Conservation (phyloP, 2,888 invertebrate species). For the Cheilosia urbana region DNA sequence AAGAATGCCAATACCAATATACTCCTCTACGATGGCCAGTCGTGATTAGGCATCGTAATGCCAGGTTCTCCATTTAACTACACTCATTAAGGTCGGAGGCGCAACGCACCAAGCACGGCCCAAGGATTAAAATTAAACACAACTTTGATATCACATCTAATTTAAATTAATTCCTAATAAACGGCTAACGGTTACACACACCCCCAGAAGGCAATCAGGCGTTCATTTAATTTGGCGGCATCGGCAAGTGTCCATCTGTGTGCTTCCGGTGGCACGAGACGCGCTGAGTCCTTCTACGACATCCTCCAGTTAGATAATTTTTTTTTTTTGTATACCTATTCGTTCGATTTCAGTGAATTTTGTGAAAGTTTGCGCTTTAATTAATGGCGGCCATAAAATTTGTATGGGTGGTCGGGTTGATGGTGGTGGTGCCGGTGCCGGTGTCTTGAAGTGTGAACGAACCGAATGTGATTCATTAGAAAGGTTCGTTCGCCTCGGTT, state of each 20-base stretch:
- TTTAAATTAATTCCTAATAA: slow-evolving; percentile 75
- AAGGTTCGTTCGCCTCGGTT: slow-evolving; percentile 37
- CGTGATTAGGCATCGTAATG: slow-evolving; percentile 62
- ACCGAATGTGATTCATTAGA: slow-evolving; percentile 72
- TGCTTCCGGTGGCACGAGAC: slow-evolving; percentile 30
- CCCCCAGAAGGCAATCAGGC: slow-evolving; percentile 66
- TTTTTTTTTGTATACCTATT: not conserved
- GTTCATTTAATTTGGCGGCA: slow-evolving; percentile 66
- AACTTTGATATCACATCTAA: slow-evolving; percentile 75
- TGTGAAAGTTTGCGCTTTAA: slow-evolving; percentile 64
- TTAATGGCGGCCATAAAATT: slow-evolving; percentile 70
- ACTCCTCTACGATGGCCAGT: not conserved
- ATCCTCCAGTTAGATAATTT: not conserved
- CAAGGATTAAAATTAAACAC: slow-evolving; percentile 74
- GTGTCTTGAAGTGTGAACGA: slow-evolving; percentile 58
- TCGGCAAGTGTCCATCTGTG: slow-evolving; percentile 63
- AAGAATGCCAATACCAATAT: not conserved
- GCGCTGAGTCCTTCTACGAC: slow-evolving; percentile 6
- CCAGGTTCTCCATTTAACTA: slow-evolving; percentile 71
- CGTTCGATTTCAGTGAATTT: slow-evolving; percentile 59
- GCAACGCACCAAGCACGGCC: slow-evolving; percentile 59
- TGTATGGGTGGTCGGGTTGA: slow-evolving; percentile 15
- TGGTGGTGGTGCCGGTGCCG: not conserved
- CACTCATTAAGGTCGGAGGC: slow-evolving; percentile 70
- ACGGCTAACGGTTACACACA: slow-evolving; percentile 71